Conservation (phyloP, 2,888 invertebrate genomes). For the Spodoptera picta region DNA sequence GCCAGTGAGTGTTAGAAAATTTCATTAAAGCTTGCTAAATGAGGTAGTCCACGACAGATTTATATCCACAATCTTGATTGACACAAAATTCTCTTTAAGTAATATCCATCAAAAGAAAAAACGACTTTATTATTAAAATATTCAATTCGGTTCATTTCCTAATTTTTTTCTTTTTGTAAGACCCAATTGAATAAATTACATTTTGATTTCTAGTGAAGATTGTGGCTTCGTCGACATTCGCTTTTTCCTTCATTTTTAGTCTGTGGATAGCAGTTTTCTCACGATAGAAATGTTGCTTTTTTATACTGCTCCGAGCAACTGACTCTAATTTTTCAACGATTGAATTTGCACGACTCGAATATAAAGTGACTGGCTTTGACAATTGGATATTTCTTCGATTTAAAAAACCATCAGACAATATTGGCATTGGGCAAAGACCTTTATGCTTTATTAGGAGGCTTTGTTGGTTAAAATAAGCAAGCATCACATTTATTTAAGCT, state of each 20-base stretch:
- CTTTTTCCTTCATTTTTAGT: conserved; percentile 27
- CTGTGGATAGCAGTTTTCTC: conserved; percentile 40
- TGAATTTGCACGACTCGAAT: conserved; percentile 7
- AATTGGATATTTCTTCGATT: no score
- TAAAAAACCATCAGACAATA: no score
- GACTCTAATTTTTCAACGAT: conserved; percentile 12
- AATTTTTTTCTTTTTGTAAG: conserved; percentile 38
- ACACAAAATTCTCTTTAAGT: conserved; percentile 15
- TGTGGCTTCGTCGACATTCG: conserved; percentile 20
- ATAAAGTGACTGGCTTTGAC: no score
- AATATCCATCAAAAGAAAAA: conserved; percentile 29
- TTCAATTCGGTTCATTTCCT: conserved; percentile 51
- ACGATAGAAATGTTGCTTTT: conserved; percentile 21
- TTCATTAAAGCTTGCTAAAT: no score
- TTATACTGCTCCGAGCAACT: conserved; percentile 12
- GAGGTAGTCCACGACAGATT: no score
- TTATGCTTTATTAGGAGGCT: no score
- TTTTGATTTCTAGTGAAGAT: conserved; percentile 53
- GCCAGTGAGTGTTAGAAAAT: no score
- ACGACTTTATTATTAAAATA: conserved; percentile 44
- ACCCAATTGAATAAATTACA: conserved; percentile 56
- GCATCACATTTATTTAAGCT: no score
- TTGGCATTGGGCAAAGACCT: no score
- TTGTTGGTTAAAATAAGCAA: no score
- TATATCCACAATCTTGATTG: not conserved